Base-by-base conservation (phyloP, 2,797 vertebrate genomes). In the Siniperca undulata region DNA sequence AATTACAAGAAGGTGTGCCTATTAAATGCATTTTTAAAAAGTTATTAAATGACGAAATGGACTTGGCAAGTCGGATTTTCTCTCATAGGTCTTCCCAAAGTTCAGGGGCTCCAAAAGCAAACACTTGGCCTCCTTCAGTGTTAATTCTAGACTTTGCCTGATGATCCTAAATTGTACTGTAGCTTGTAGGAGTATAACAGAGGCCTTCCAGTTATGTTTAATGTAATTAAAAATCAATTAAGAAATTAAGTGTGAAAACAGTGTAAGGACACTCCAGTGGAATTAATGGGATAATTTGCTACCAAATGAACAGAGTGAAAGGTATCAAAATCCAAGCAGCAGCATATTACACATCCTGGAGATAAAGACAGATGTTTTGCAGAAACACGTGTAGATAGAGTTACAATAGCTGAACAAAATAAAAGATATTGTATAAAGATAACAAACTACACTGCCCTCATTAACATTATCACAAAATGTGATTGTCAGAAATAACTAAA, bases 401-500 rank as follows among this genome's bases (percentile, higher is more conserved):
- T 36, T 68, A 70, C 34, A 38, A 52, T n/a, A 55, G 34, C 67
- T 55, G 52, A 70, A 27, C 20, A 38, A 68, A 56, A 56, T 55
- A 12, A n/a, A 38, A 70, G 52, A 69, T 59, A 30, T 27, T 34
- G 12, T 59, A 9, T 3, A 13, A 56, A 58, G 50, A 52, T 4
- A 22, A 52, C 19, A 46, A 52, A 9, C 50, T 22, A 1, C 19
- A 9, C 7, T 52, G 19, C 20, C 17, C 7, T 3, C 19, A 22
- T 22, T 30, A 7, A 58, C 24, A 27, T 27, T 27, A 16, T 59
- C 20, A 34, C 7, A 3, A 19, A 34, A 9, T 19, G 27, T 27
- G 22, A 55, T 38, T 24, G 52, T 69, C 67, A 69, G 67, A 69
- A 68, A 64, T 62, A 36, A 12, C 60, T 40, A 3, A 44, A 65